Evolutionary conservation across 2,113 vertebrate species (phyloP).

Genomic region (Larimichthys polyactis): DNA sequence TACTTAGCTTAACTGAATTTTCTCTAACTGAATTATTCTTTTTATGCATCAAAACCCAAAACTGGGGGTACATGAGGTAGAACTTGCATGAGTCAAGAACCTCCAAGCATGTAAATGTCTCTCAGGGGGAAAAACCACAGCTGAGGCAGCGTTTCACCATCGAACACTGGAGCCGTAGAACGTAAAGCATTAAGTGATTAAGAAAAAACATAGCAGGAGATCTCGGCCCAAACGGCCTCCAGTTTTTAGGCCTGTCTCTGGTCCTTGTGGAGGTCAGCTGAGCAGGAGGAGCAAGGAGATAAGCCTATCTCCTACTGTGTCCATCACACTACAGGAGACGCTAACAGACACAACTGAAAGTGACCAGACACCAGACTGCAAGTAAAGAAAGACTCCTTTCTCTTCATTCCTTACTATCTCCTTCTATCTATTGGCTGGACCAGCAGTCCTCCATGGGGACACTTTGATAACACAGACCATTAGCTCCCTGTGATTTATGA

Average conservation of each 20-base stretch:
- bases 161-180: conserved; percentile 16
- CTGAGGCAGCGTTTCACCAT: conserved; percentile 27
- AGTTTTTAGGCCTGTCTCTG: conserved; percentile 53
- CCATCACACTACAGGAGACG: conserved; percentile 61
- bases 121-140: conserved; percentile 14
- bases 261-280: conserved; percentile 53
- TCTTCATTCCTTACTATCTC: conserved; percentile 61
- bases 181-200: conserved; percentile 31
- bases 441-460: conserved; percentile 59
- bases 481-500: conserved; percentile 47
- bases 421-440: conserved; percentile 60
- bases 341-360: conserved; percentile 63
- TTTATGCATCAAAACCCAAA: conserved; percentile 15
- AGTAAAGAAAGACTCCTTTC: conserved; percentile 65
- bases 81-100: neutral
- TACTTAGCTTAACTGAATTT: conserved; percentile 24
- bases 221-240: conserved; percentile 34
- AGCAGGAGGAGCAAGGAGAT: conserved; percentile 63
- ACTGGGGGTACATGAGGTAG: neutral
- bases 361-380: conserved; percentile 59
- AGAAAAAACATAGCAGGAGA: conserved; percentile 36
- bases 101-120: conserved; percentile 9
- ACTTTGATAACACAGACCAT: conserved; percentile 60
- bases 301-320: conserved; percentile 66
- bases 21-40: neutral